Base-by-base conservation (phyloP, 1,140 invertebrate species). In the Achroia grisella region DNA sequence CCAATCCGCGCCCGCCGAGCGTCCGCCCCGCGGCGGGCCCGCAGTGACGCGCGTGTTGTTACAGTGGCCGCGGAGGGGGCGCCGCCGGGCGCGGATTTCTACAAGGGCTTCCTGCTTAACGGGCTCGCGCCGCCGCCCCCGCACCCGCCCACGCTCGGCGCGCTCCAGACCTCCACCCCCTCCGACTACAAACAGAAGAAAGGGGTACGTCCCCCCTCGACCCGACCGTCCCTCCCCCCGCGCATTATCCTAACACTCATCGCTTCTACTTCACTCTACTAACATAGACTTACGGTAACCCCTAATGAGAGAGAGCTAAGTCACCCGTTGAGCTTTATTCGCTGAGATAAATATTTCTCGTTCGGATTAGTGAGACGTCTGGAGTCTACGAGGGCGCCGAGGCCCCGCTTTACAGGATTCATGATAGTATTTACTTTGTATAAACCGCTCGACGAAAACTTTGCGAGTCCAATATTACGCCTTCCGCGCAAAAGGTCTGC, bases 21-120 rank as follows among this genome's bases (percentile, higher is more conserved):
- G 17, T 14, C 37, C 41, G 37, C 30, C 41, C 30, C 55, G 12
- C 12, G 17, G 51, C 47, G n/a, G n/a, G 50, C 44, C 55, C 50
- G 51, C 58, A 54, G 39, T 40, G 44, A 44, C 49, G 58, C 48
- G 37, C 87, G 87, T 90, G 88, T 89, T 89, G 90, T 91, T 91
- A 88, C 92, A 93, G 92, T 93, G 92, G 92, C 91, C 89, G 89
- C 89, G 85, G 90, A 90, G 89, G 90, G 86, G 89, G 87, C 83
- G 72, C 83, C 87, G 89, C 90, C 89, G 89, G 90, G 88, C 89
- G 71, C 89, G 89, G 92, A 94, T 90, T 91, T 90, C 91, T 93
- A 91, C 93, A 94, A 94, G 91, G 89, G 89, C 90, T 90, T 88
- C 90, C 88, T 84, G 73, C 83, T 75, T 80, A 86, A 77, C 67